A percentile compares a stretch with the other conserved stretches of the same genome.
Conservation (phyloP, 2,797 vertebrate genomes). For the Enteromius argenteus region DNA sequence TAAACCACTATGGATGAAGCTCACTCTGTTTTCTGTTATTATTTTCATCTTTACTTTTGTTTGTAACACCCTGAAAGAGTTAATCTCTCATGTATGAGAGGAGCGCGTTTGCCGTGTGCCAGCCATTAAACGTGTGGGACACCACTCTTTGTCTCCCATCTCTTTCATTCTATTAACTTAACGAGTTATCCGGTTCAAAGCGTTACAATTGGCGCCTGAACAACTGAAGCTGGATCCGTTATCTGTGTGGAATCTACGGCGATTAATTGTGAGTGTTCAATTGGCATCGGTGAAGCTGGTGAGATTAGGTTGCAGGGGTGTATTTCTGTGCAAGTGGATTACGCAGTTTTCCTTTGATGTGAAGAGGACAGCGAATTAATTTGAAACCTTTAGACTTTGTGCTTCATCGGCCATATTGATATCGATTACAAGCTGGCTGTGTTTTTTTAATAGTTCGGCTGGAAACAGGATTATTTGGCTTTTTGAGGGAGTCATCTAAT, state of each 20-base stretch:
- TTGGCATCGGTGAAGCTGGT: background rate
- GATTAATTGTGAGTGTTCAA: too few relatives aligned
- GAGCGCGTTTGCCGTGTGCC: background rate
- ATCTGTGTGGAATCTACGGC: background rate
- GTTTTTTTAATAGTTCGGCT: background rate
- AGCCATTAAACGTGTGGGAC: background rate
- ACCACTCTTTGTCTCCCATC: background rate
- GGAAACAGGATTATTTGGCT: background rate
- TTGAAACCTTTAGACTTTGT: background rate
- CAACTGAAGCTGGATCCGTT: slow-evolving; percentile 9
- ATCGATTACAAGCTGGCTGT: background rate
- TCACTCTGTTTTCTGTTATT: too few relatives aligned
- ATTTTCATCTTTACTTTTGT: too few relatives aligned
- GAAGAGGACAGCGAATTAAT: background rate
- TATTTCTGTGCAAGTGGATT: background rate
- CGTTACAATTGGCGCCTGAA: background rate
- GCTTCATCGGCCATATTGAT: background rate
- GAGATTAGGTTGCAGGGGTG: background rate
- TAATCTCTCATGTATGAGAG: too few relatives aligned
- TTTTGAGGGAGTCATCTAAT: too few relatives aligned
- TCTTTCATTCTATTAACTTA: background rate
- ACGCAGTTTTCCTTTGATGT: background rate
- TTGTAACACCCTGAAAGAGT: too few relatives aligned
- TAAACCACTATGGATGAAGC: too few relatives aligned
- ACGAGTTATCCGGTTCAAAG: background rate